Percentiles rank a stretch among this genome's conserved stretches.
Conservation (phyloP, 2,797 vertebrate genomes). For the Aselliscus stoliczkanus region DNA sequence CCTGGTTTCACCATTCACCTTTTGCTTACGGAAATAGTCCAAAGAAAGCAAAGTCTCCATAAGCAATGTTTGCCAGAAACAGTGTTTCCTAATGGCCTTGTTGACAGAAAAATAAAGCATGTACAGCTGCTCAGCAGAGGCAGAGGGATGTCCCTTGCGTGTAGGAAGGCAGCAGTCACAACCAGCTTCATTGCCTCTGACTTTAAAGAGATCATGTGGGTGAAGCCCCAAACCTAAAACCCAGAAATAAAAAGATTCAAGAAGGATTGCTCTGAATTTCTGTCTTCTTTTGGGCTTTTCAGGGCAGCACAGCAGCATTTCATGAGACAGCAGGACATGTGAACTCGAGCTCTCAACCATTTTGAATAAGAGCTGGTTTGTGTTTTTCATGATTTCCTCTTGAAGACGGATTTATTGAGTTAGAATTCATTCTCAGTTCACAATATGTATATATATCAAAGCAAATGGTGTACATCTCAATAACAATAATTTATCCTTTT, state of each 20-base stretch:
- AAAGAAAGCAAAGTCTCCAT: neutral
- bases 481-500: neutral
- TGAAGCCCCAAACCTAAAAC: neutral
- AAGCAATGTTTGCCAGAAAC: neutral
- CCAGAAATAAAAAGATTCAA: neutral
- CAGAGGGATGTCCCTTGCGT: rapidly evolving
- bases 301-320: neutral
- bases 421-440: rapidly evolving
- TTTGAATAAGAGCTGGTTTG: neutral
- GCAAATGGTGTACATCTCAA: neutral
- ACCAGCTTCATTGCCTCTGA: neutral
- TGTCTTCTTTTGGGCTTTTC: neutral
- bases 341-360: neutral
- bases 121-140: neutral
- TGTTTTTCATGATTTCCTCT: neutral
- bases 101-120: neutral
- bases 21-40: neutral
- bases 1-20: neutral
- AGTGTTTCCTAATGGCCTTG: neutral
- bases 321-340: neutral
- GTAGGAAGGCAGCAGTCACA: neutral
- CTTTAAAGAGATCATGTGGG: neutral
- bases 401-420: rapidly evolving
- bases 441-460: neutral
- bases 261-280: neutral